Evolutionary conservation across 2,113 vertebrate species (phyloP).

Genomic region (Pseudopipra pipra): DNA sequence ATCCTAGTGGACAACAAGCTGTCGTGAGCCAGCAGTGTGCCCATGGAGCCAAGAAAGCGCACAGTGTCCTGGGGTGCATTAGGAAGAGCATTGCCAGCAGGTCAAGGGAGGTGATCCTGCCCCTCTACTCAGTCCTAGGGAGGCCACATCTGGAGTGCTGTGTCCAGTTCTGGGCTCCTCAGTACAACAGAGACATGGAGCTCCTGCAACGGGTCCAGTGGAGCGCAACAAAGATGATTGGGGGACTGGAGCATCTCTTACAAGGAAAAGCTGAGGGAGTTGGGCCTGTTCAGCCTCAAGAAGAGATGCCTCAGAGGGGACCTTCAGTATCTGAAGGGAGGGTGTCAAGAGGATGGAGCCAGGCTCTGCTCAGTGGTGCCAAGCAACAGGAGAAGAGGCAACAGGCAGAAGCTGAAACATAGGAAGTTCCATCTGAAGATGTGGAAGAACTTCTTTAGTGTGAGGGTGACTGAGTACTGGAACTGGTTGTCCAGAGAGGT

Average conservation of each 20-base stretch:
- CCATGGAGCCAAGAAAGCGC: background rate
- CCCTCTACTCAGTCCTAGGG: background rate
- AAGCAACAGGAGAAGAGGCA: background rate
- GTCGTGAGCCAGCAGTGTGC: background rate
- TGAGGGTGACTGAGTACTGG: background rate
- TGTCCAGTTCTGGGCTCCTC: background rate
- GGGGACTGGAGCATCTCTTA: background rate
- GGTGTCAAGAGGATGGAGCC: background rate
- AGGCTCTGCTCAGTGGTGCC: background rate
- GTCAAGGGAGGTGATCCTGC: background rate
- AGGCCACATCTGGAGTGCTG: background rate
- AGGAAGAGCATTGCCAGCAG: background rate
- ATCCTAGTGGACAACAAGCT: rapidly evolving
- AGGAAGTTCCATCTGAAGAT: background rate
- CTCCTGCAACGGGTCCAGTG: background rate
- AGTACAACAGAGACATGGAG: background rate
- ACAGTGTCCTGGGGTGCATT: background rate
- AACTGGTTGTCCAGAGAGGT: background rate
- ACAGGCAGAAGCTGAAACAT: background rate
- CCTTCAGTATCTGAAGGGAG: background rate
- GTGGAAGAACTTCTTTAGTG: background rate
- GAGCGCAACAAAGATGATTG: background rate
- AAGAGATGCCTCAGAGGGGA: background rate
- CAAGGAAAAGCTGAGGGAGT: background rate
- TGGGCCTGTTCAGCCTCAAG: background rate